A percentile compares a stretch with the other conserved stretches of the same genome.
Conservation (phyloP, 2,113 vertebrate species). For the Marcusenius ussheri region DNA sequence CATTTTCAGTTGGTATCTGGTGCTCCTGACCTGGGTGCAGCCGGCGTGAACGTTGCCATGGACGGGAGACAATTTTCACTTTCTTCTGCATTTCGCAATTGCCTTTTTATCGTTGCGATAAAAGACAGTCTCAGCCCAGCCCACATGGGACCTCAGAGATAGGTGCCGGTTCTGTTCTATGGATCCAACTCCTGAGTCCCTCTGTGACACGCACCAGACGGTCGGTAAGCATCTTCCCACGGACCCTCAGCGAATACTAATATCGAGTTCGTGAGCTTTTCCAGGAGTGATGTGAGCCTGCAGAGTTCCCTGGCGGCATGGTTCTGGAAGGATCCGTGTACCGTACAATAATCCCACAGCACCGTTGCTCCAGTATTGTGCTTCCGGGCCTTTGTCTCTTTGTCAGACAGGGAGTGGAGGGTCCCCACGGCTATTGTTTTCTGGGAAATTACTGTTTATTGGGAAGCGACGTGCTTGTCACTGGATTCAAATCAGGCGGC, state of each 20-base stretch:
- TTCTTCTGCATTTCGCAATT: neutral
- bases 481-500: conserved; percentile 35
- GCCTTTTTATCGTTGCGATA: neutral
- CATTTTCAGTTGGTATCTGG: neutral
- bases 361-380: neutral
- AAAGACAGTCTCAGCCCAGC: neutral
- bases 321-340: neutral
- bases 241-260: neutral
- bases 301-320: neutral
- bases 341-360: neutral
- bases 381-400: neutral
- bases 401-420: neutral
- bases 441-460: neutral
- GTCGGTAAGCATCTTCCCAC: neutral
- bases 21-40: neutral
- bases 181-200: neutral
- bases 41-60: neutral
- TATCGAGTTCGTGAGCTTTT: neutral
- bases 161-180: neutral
- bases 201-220: neutral
- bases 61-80: neutral
- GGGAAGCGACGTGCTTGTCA: neutral
- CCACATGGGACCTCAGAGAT: neutral
- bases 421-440: neutral
- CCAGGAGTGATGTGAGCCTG: neutral